Evolutionary conservation across 37 sponge, comb jelly and placozoan genomes (phyloP), one percentile per base, ranked within the genome.

Genomic region (Beroe ovata): DNA sequence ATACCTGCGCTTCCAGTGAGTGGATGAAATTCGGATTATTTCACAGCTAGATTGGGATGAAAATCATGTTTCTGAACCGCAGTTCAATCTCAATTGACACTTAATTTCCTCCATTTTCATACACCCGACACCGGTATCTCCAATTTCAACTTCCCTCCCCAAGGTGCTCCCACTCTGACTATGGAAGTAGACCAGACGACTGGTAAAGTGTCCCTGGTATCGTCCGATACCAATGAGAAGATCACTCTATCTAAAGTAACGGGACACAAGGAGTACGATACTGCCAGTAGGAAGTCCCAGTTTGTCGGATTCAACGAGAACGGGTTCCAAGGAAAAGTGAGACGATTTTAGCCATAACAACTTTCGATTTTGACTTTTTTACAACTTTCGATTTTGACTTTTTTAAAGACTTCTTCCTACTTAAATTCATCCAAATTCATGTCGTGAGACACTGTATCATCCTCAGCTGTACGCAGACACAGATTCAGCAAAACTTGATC

Each of bases 281-380:
- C 71, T 2, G 20, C 36, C 3, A 36, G 4, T 21, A 29, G 71
- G 19, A 69, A 36, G 36, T 25, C 71, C 20, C 71, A 69, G 71
- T 25, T 69, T 29, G 71, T 69, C 8, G 19, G 20, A 14, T 69
- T 69, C 38, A 69, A 4, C 4, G 71, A 69, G 8, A 1, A 29
- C 3, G 71, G 71, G 20, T 69, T 69, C 71, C 71, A 36, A 8
- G 71, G 71, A 69, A 69, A 69, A 36, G 71, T 69, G 25, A 62
- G 63, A 58, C 11, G 11, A 58, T 18, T 19, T 58, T 58, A 19
- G 59, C 18, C 59, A 58, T 58, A 19, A 19, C 59, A 58, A n/a
- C n/a, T n/a, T n/a, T n/a, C n/a, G n/a, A n/a, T n/a, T n/a, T n/a
- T n/a, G n/a, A n/a, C n/a, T n/a, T n/a, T n/a, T n/a, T n/a, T n/a